These are phyloP conservation scores for Tipula helvola DNA, from an alignment of 2,888 invertebrate genomes.

Conservation along the genomic window DNA sequence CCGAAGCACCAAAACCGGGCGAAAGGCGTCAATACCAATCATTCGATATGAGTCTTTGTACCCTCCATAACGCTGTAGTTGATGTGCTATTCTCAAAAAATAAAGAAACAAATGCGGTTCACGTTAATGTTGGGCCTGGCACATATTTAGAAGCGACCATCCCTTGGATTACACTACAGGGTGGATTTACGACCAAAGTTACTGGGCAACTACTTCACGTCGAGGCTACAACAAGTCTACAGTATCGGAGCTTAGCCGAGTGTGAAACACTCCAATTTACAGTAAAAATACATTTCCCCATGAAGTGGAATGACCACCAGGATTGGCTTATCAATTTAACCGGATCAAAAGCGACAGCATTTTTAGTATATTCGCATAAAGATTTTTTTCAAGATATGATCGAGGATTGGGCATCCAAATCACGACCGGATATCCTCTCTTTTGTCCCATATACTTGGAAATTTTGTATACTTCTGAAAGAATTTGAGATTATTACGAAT, in stretches of 20 bases:
- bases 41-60: conserved; percentile 84
- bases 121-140: conserved; percentile 88
- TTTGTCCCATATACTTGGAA: conserved; percentile 97
- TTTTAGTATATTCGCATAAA: conserved; percentile 89
- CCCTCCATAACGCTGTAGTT: conserved; percentile 84
- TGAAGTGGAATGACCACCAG: conserved; percentile 93
- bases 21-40: conserved; percentile 79
- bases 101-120: conserved; percentile 88
- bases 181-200: conserved; percentile 82
- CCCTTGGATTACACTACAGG: conserved; percentile 81
- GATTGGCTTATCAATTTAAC: conserved; percentile 86
- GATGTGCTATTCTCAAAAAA: conserved; percentile 93
- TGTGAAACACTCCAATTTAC: conserved; percentile 92
- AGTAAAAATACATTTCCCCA: conserved; percentile 69
- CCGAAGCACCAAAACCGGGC: conserved; percentile 72
- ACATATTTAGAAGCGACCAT: conserved; percentile 94
- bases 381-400: conserved; percentile 93
- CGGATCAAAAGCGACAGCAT: conserved; percentile 87
- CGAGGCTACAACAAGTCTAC: conserved; percentile 91
- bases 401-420: conserved; percentile 93
- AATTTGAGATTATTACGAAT: conserved; percentile 86
- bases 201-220: conserved; percentile 88
- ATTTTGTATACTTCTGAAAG: conserved; percentile 78
- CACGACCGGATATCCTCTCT: conserved; percentile 80
- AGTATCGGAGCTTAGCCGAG: conserved; percentile 82